Evolutionary conservation across 1,140 invertebrate genomes (phyloP).

Genomic region (Diachasmimorpha longicaudata): DNA sequence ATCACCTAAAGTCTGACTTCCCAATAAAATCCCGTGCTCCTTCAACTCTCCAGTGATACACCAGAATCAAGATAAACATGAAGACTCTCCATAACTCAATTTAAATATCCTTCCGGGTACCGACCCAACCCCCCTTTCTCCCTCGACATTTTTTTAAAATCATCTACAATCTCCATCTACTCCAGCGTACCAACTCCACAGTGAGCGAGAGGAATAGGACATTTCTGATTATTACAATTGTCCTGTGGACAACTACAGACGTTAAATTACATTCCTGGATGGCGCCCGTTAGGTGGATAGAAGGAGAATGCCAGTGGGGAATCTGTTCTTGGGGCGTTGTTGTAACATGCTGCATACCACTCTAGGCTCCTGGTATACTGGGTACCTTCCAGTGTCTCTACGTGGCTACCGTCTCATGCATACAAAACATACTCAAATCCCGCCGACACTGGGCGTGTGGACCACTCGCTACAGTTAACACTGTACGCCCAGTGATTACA

Average conservation of each 20-base stretch:
- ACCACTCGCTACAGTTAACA: constrained; percentile 3
- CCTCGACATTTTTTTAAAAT: too few species aligned
- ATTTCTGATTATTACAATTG: background rate
- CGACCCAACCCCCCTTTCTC: too few species aligned
- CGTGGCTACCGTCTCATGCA: constrained; percentile 22
- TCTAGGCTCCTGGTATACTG: background rate
- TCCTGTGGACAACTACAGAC: constrained; percentile 9
- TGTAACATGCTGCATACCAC: background rate
- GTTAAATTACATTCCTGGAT: constrained; percentile 18
- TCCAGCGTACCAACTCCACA: too few species aligned
- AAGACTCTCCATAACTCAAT: too few species aligned
- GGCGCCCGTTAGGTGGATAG: constrained; percentile 4
- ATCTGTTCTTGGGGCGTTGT: constrained; percentile 23
- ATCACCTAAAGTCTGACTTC: too few species aligned
- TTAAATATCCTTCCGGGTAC: too few species aligned
- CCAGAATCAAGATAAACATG: too few species aligned
- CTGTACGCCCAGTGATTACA: background rate
- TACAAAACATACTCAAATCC: constrained; percentile 16
- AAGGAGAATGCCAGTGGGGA: constrained; percentile 10
- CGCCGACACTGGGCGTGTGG: background rate
- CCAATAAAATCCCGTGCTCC: too few species aligned
- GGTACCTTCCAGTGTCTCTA: background rate
- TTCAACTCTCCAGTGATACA: too few species aligned
- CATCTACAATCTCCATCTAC: too few species aligned
- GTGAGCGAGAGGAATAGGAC: background rate